Conservation (phyloP, 2,113 vertebrate genomes). For the Gallinago jamesoni region DNA sequence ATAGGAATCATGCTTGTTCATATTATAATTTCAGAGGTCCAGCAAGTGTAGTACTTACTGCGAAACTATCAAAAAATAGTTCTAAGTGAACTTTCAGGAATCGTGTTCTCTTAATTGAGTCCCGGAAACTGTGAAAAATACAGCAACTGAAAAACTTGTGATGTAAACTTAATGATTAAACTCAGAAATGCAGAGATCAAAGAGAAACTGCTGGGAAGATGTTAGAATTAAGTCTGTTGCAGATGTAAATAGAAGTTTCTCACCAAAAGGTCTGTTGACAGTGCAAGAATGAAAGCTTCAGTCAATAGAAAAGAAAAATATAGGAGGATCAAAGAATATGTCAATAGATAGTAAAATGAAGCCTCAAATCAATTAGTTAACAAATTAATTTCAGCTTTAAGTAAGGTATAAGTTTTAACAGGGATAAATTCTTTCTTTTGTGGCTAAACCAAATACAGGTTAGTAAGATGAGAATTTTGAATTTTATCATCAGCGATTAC, state of each 20-base stretch:
- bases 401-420: background rate
- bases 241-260: slow-evolving; percentile 13
- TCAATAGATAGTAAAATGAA: slow-evolving; percentile 12
- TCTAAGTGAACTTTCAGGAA: background rate
- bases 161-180: slow-evolving; percentile 34
- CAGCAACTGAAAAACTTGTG: background rate
- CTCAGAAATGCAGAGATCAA: slow-evolving; percentile 34
- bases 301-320: slow-evolving; percentile 3
- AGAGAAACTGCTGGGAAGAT: slow-evolving; percentile 23
- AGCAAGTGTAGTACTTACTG: background rate
- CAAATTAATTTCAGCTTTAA: slow-evolving; percentile 18
- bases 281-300: slow-evolving; percentile 13
- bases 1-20: background rate
- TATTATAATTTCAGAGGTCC: background rate
- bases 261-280: slow-evolving; percentile 5
- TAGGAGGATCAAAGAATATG: background rate
- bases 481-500: background rate
- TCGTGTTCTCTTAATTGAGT: background rate
- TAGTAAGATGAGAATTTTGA: background rate
- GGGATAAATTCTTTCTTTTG: background rate
- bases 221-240: slow-evolving; percentile 28
- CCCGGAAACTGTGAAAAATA: background rate
- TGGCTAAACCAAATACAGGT: background rate
- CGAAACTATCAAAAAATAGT: background rate
- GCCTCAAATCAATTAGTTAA: background rate